Evolutionary conservation across 2,113 vertebrate species (phyloP), one percentile per base, ranked within the genome.

Genomic region (Zosterops hypoxanthus): DNA sequence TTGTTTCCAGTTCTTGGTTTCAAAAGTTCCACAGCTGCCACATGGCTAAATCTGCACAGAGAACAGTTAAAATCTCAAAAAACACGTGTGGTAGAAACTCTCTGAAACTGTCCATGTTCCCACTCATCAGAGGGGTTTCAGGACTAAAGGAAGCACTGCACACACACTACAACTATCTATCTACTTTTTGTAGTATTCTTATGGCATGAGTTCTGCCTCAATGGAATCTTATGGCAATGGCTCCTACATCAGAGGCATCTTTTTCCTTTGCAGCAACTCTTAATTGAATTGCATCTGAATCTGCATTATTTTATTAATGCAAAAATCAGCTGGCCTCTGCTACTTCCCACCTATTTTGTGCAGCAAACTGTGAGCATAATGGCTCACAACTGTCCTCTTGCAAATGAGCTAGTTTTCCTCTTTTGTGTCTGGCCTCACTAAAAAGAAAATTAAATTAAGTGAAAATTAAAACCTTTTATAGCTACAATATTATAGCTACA

Each of bases 11-110:
- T 82, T 76, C 87, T 95, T 49, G 88, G 95, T 55, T 85, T 88
- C 78, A 98, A 44, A 63, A 98, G 93, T 66, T 98, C 97, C 89
- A 98, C 97, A 59, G 98, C 98, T 68, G 97, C 97, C 85, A 97
- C 70, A 3, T 98, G 98, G 53, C 97, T 97, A 95, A 97, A 98
- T 94, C 98, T 99, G 89, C 82, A 68, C 11, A 94, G 59, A 78
- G 9, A 82, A 71, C 31, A 90, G 49, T 90, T 73, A 88, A 83
- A 78, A 17, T 8, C 7, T 10, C 25, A 8, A 66, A 80, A 76
- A 79, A 39, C 1, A 14, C 2, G 0, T 34, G 22, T 68, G 24
- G 53, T 2, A 78, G 79, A 75, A 93, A 52, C 31, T 39, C 21
- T 49, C 66, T 59, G 39, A 44, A 90, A 77, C 42, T 73, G 39